Conservation (phyloP, 1,140 invertebrate species). For the Bombus polaris region DNA sequence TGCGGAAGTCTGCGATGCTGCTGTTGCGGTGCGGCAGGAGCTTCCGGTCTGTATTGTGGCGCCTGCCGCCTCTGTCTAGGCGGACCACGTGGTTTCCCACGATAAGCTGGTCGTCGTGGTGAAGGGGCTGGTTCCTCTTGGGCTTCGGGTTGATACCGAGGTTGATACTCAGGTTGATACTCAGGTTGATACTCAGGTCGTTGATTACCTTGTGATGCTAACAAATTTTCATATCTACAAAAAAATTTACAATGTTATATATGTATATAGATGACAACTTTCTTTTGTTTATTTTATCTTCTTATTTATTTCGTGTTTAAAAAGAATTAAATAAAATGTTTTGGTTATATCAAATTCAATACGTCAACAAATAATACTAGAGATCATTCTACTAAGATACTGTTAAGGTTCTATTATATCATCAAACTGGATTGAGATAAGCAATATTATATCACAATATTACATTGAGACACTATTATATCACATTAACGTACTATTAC, state of each 20-base stretch:
- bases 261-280: not conserved
- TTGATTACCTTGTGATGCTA: slow-evolving; percentile 56
- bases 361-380: too few relatives aligned
- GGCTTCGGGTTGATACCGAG: not conserved
- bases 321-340: too few relatives aligned
- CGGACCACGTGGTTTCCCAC: slow-evolving; percentile 29
- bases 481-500: not conserved
- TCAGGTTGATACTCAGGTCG: slow-evolving; percentile 55
- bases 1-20: slow-evolving; percentile 14
- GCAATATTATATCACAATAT: too few relatives aligned
- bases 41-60: not conserved
- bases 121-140: not conserved
- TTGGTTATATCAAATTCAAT: too few relatives aligned
- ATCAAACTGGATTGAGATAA: too few relatives aligned
- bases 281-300: not conserved
- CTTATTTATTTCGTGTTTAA: not conserved
- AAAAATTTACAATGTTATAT: not conserved
- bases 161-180: slow-evolving; percentile 58
- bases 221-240: slow-evolving; percentile 71
- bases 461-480: not conserved
- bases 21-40: slow-evolving; percentile 31
- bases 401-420: too few relatives aligned
- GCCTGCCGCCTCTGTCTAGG: slow-evolving; percentile 63
- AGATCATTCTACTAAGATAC: too few relatives aligned
- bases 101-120: slow-evolving; percentile 47